These are phyloP conservation scores for Hyperoplus lanceolatus DNA, from an alignment of 2,797 vertebrate species.

Conservation along the genomic window DNA sequence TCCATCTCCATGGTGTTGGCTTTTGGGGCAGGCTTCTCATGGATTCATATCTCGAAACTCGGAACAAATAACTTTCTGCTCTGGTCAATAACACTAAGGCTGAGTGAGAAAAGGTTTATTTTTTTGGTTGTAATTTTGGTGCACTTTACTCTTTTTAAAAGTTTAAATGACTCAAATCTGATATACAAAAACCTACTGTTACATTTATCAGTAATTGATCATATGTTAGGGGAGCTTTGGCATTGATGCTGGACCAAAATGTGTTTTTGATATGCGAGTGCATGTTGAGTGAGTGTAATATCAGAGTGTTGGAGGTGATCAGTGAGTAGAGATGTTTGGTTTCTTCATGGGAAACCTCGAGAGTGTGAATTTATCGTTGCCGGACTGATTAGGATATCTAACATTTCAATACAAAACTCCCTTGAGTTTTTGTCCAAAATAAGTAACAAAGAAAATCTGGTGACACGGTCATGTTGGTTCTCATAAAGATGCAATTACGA, in stretches of 20 bases:
- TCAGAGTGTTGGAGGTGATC: conserved; percentile 10
- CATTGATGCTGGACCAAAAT: neutral
- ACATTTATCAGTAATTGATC: neutral
- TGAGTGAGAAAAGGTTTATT: neutral
- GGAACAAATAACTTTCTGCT: conserved; percentile 13
- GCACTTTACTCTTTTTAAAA: too few species aligned
- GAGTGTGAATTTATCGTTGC: conserved; percentile 3
- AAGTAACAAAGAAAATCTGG: conserved; percentile 6
- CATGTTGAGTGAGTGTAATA: conserved; percentile 10
- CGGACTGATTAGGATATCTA: conserved; percentile 12
- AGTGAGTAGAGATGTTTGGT: neutral
- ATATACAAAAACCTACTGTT: neutral
- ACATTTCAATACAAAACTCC: conserved; percentile 33
- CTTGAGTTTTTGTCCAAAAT: conserved; percentile 16
- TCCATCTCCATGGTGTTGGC: neutral
- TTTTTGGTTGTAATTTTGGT: neutral
- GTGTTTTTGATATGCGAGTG: conserved; percentile 3
- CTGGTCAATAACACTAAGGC: neutral
- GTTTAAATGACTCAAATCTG: neutral
- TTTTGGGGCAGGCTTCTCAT: neutral
- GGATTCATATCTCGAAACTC: neutral
- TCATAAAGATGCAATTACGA: conserved; percentile 18
- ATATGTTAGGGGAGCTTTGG: neutral
- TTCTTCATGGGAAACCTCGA: neutral
- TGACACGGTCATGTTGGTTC: conserved; percentile 6